Evolutionary conservation across 2,888 invertebrate species (phyloP).

Genomic region (Ceratothoa steindachneri): DNA sequence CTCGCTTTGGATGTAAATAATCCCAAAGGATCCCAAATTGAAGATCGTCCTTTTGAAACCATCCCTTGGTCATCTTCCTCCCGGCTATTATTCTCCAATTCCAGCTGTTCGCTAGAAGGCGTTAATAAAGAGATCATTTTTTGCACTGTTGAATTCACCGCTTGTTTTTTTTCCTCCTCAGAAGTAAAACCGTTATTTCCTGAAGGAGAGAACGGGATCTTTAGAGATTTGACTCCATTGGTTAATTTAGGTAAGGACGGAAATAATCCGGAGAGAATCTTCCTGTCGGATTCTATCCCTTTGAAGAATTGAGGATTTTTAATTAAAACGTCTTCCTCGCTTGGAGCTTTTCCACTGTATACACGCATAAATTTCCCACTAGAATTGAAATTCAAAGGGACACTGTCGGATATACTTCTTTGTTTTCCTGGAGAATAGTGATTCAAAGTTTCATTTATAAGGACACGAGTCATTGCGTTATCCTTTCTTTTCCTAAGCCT

Average conservation of each 20-base stretch:
- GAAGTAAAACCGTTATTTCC: neutral
- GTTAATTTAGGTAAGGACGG: neutral
- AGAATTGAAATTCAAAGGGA: too few relatives aligned
- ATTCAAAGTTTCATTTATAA: slow-evolving; percentile 24
- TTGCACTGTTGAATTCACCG: neutral
- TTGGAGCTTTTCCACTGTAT: neutral
- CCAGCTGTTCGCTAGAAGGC: neutral
- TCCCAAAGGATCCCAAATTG: neutral
- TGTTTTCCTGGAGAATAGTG: neutral
- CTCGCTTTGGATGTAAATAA: slow-evolving; percentile 29
- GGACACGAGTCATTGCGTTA: slow-evolving; percentile 21
- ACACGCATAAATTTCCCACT: too few relatives aligned
- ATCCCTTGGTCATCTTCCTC: neutral
- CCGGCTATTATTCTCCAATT: neutral
- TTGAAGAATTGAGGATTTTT: neutral
- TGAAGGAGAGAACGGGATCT: neutral
- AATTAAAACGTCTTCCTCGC: neutral
- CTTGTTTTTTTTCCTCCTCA: neutral
- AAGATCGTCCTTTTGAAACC: neutral
- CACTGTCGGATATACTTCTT: neutral
- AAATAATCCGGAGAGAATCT: neutral
- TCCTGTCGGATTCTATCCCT: neutral
- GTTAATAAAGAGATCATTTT: neutral
- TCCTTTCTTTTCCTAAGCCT: slow-evolving; percentile 30
- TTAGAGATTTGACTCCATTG: neutral